Conservation (phyloP, 2,113 vertebrate species). For the Eretmochelys imbricata region DNA sequence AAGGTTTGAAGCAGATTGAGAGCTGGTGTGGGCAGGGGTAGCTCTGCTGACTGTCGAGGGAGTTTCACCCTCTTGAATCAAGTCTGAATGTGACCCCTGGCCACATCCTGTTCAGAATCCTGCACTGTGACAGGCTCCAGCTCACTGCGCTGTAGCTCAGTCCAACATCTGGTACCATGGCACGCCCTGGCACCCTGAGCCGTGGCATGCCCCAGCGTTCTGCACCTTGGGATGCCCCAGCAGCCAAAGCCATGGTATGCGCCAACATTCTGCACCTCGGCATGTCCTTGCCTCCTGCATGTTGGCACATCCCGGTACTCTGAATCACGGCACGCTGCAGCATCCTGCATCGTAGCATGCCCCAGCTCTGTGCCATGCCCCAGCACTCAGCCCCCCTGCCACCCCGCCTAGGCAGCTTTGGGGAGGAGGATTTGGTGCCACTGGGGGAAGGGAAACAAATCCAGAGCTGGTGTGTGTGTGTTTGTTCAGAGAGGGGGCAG, state of each 20-base stretch:
- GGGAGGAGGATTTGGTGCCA: neutral
- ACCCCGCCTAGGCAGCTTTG: neutral
- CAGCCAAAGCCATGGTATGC: too few species aligned
- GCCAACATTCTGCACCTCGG: too few species aligned
- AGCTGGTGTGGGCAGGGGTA: neutral
- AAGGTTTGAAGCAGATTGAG: fast-evolving
- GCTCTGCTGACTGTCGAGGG: neutral
- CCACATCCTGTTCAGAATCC: neutral
- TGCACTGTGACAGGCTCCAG: neutral
- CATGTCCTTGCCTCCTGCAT: too few species aligned
- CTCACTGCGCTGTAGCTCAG: too few species aligned
- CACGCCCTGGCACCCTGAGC: neutral
- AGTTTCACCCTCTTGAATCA: neutral
- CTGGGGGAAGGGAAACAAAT: neutral
- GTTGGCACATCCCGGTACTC: too few species aligned
- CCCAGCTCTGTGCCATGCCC: too few species aligned
- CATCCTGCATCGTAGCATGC: too few species aligned
- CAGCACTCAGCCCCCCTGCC: neutral
- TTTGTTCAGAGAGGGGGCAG: neutral
- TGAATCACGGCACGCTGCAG: too few species aligned
- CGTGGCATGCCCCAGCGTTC: neutral
- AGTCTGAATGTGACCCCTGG: neutral
- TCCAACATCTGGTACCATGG: too few species aligned
- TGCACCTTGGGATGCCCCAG: too few species aligned
- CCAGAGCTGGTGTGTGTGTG: neutral